phyloP scores from a whole-genome alignment of 92 coral and sea anemone genomes.

The Actinostola sp. region DNA sequence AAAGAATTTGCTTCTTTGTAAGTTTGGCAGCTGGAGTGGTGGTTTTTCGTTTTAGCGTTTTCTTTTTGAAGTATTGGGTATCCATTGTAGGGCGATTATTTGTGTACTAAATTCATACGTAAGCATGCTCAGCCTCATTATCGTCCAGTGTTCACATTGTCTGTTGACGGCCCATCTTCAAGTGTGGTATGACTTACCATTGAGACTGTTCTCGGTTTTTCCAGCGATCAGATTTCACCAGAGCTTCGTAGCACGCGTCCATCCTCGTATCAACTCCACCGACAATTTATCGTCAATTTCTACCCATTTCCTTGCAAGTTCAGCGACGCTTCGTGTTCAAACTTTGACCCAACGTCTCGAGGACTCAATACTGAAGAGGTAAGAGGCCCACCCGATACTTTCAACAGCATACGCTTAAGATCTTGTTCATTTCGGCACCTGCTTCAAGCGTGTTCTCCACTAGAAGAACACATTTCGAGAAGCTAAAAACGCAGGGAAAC shows the following conservation, averaged over 20 bases:
- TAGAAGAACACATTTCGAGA: not conserved
- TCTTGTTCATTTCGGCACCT: conserved; percentile 27
- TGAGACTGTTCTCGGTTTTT: conserved; percentile 24
- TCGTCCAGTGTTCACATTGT: conserved; percentile 34
- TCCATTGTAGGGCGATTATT: conserved; percentile 30
- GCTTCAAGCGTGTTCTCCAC: conserved; percentile 11
- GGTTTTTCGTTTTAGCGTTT: conserved; percentile 32
- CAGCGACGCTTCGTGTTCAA: not conserved
- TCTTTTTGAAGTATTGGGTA: conserved; percentile 43
- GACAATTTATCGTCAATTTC: not conserved
- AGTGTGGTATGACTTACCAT: conserved; percentile 37
- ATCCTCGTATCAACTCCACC: not conserved
- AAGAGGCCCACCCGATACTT: conserved; percentile 32
- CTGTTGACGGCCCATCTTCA: conserved; percentile 36
- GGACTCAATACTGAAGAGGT: conserved; percentile 24
- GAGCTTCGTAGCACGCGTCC: conserved; percentile 30
- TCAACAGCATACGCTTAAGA: conserved; percentile 28
- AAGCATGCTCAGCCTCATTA: conserved; percentile 35
- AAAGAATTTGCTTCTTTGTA: not conserved
- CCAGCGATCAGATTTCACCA: conserved; percentile 29
- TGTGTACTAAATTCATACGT: conserved; percentile 26
- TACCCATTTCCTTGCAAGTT: not conserved
- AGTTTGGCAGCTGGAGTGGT: conserved; percentile 26
- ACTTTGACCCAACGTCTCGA: not conserved
- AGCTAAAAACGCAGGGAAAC: not conserved